Base-by-base conservation (phyloP, 2,888 invertebrate species). In the Xanthia togata region DNA sequence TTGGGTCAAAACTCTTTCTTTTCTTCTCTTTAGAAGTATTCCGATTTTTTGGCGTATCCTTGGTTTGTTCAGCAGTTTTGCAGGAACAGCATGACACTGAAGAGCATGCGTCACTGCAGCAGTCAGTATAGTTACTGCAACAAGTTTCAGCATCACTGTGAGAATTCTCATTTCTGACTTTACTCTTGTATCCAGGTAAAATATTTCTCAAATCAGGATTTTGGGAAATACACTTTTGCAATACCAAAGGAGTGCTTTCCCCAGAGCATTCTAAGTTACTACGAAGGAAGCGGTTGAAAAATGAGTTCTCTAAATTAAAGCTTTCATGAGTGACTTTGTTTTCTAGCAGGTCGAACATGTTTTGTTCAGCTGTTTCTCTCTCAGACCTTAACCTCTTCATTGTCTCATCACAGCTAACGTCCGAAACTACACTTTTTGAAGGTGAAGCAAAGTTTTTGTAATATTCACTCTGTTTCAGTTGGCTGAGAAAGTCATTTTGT, bases 261-360 rank as follows among this genome's bases (percentile, higher is more conserved):
- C 96, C 96, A 31, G 95, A 94, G 86, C 89, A 93, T 88, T 95
- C 94, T 35, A 95, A 84, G 71, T 92, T 91, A 76, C 83, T 93
- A 82, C 92, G 94, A 76, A 97, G 89, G 81, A 97, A 97, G 31
- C 96, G 96, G 72, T 96, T 93, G 41, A 98, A 97, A 68, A 97
- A 97, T 68, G 97, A 98, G 59, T 97, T 97, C 70, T 97, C 97
- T 81, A 98, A 97, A 90, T 97, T 97, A 86, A 98, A 98, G 90
- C 98, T 98, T 38, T 98, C 98, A 91, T 97, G 96, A 67, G 97
- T 96, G 9, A 98, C 98, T 92, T 98, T 98, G 88, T 97, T 97
- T 93, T 98, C 98, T 55, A 98, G 93, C 11, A 98, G 92, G 90
- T 98, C 98, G 94, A 98, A 98, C 90, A 98, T 97, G 79, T 97